Conservation (phyloP, 2,797 vertebrate genomes). For the Melanotaenia maccullochi region DNA sequence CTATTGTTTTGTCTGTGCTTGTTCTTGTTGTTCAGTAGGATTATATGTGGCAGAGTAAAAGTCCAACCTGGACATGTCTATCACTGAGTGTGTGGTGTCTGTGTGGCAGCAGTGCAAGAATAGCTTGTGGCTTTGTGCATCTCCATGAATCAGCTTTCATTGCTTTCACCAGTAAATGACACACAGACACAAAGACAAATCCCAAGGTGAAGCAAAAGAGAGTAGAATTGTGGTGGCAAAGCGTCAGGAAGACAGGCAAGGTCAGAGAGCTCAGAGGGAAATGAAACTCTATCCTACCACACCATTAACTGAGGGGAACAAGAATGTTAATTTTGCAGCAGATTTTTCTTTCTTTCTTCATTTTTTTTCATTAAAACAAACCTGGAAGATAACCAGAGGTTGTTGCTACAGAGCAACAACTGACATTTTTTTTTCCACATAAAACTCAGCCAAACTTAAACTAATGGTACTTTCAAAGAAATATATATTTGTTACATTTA, state of each 20-base stretch:
- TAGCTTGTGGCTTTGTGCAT: constrained; percentile 85
- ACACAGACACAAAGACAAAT: constrained; percentile 90
- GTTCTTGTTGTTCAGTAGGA: constrained; percentile 42
- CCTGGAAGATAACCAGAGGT: not conserved
- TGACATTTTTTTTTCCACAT: constrained; percentile 3
- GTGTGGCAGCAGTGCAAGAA: constrained; percentile 67
- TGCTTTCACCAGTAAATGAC: constrained; percentile 85
- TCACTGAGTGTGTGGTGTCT: constrained; percentile 59
- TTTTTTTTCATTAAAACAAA: not conserved
- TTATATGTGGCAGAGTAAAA: constrained; percentile 57
- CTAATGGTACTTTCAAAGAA: not conserved
- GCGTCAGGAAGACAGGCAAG: constrained; percentile 78
- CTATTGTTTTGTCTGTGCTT: constrained; percentile 22
- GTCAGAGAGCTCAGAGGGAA: constrained; percentile 83
- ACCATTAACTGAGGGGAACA: constrained; percentile 74
- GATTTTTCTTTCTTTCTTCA: constrained; percentile 40
- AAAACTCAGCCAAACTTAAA: constrained; percentile 15
- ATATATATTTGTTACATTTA: constrained; percentile 2
- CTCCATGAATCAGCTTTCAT: constrained; percentile 82
- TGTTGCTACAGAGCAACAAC: constrained; percentile 5
- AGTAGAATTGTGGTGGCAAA: constrained; percentile 68
- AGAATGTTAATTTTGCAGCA: constrained; percentile 60
- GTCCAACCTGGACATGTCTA: constrained; percentile 60
- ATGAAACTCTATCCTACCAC: constrained; percentile 80
- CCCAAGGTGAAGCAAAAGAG: constrained; percentile 70